Base-by-base conservation (phyloP, 2,113 vertebrate genomes). In the Cichladusa arquata region DNA sequence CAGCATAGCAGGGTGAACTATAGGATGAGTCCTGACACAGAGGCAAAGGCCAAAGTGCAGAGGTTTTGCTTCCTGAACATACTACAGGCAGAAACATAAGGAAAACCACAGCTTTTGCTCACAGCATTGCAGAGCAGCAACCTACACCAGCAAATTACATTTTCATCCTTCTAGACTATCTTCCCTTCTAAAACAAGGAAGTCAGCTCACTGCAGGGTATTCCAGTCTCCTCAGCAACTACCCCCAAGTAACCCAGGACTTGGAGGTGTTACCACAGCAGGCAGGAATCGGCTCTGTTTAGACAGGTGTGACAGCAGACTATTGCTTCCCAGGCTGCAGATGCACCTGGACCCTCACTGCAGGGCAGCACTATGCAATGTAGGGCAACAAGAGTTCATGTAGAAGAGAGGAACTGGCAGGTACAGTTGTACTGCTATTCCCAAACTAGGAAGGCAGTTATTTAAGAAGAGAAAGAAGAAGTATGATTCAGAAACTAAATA, bases 401-500 rank as follows among this genome's bases (percentile, higher is more conserved):
- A 51, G 50, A 79, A 62, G 26, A 95, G 48, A 8, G 28, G 19
- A 88, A 82, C 44, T 69, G 45, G 36, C 0, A 20, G n/a, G 53
- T 76, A 31, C 17, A 69, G 24, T 20, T 29, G 14, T 17, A 45
- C 40, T 53, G 62, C 81, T 88, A 51, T 40, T 90, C 66, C 24
- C 53, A 69, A 24, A 91, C 6, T 48, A 36, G 61, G 62, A 76
- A 74, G 33, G 33, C 16, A 81, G 12, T 38, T 89, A 54, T 31
- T 81, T 78, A 58, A 58, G 67, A 94, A 65, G 19, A 74, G 51
- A 95, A 95, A 65, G 51, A 86, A 89, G 84, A 78, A 86, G 65
- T 82, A 80, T 93, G 65, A 90, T 45, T 93, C 84, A 94, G 73
- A 91, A 95, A 64, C 28, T 53, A 91, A 88, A 86, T 40, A 54